These are phyloP conservation scores for Drosophila ercepeae DNA, from an alignment of 1,140 invertebrate genomes.

Conservation along the genomic window DNA sequence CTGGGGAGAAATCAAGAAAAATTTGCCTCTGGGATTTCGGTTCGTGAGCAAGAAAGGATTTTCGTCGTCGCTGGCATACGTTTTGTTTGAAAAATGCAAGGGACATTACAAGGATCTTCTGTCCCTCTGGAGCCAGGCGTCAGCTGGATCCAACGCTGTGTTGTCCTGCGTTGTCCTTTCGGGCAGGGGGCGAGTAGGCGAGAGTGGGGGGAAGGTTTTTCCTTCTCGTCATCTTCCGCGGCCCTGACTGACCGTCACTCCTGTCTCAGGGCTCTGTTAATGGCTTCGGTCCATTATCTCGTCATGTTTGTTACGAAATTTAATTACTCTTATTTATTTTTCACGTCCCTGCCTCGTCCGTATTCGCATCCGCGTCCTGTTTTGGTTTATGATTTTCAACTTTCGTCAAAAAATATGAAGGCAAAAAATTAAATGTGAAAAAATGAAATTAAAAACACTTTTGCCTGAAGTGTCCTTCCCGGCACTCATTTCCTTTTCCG, in stretches of 20 bases:
- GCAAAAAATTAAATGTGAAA: slow-evolving; percentile 75
- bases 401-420: slow-evolving; percentile 66
- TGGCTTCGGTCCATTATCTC: slow-evolving; percentile 83
- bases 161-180: slow-evolving; percentile 36
- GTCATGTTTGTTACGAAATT: slow-evolving; percentile 84
- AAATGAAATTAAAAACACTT: slow-evolving; percentile 81
- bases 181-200: no score
- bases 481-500: slow-evolving; percentile 1
- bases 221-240: slow-evolving; percentile 68
- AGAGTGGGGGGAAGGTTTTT: slow-evolving; percentile 11
- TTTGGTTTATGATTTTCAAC: slow-evolving; percentile 76
- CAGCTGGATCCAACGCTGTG: slow-evolving; percentile 9
- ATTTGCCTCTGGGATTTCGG: slow-evolving; percentile 60
- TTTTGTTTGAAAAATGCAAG: slow-evolving; percentile 54
- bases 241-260: slow-evolving; percentile 47
- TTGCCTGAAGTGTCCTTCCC: slow-evolving; percentile 50
- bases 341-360: slow-evolving; percentile 39
- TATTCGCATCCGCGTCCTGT: slow-evolving; percentile 20
- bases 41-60: slow-evolving; percentile 51
- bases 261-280: slow-evolving; percentile 63
- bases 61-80: slow-evolving; percentile 23
- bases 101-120: slow-evolving; percentile 46
- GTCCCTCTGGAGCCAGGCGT: not conserved
- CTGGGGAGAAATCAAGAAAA: slow-evolving; percentile 55
- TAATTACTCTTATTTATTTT: slow-evolving; percentile 84